phyloP scores from a whole-genome alignment of 1,140 invertebrate genomes.

The Aleiodes sp. region DNA sequence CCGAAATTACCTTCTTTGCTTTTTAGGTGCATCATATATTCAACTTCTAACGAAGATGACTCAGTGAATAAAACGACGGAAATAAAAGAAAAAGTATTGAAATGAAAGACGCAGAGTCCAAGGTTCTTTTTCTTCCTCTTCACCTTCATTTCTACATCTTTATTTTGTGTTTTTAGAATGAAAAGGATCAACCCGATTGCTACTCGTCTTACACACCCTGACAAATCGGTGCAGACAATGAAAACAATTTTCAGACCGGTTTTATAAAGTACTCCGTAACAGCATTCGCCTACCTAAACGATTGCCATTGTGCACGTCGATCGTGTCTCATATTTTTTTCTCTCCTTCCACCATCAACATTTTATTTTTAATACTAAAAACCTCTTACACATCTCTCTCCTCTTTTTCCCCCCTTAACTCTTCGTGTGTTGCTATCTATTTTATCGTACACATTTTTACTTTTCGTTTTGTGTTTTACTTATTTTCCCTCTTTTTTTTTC shows the following conservation, averaged over 20 bases:
- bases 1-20: too few species aligned
- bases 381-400: not conserved
- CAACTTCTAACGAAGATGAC: too few species aligned
- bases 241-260: conserved; percentile 60
- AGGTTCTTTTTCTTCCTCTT: too few species aligned
- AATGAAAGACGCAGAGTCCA: too few species aligned
- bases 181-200: conserved; percentile 54
- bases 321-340: conserved; percentile 25
- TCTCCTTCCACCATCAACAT: too few species aligned
- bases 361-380: conserved; percentile 15
- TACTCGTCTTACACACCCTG: conserved; percentile 63
- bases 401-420: not conserved
- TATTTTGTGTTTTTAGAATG: not conserved
- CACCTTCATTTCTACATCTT: too few species aligned
- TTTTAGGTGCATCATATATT: too few species aligned
- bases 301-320: conserved; percentile 49
- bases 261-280: conserved; percentile 41
- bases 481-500: not conserved
- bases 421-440: conserved; percentile 6
- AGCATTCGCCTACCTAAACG: conserved; percentile 47
- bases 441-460: conserved; percentile 12
- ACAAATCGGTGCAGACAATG: conserved; percentile 63
- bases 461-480: conserved; percentile 20
- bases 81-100: too few species aligned
- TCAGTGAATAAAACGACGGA: too few species aligned